Percentiles rank a stretch among this genome's conserved stretches.
Evolutionary conservation across 2,113 vertebrate genomes (phyloP).

Genomic region (Bostrychus sinensis): DNA sequence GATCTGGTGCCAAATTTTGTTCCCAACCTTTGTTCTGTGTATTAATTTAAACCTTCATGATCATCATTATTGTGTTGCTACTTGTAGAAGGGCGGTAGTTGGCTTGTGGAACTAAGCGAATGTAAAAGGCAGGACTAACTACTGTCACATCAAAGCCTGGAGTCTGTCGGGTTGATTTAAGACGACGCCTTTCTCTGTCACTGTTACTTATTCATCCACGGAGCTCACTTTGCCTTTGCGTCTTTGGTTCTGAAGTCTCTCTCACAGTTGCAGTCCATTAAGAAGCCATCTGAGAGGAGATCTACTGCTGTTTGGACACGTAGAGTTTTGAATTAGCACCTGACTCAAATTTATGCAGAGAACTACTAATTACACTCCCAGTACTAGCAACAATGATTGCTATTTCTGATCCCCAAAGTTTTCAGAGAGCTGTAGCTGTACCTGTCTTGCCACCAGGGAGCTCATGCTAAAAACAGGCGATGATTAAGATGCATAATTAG

Average conservation of each 20-base stretch:
- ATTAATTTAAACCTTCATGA: too few species aligned
- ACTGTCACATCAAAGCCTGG: conserved; percentile 18
- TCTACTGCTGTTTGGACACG: conserved; percentile 20
- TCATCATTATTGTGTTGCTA: too few species aligned
- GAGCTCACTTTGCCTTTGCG: conserved; percentile 12
- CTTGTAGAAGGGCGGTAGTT: too few species aligned
- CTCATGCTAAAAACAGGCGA: conserved; percentile 5
- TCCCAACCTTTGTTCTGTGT: too few species aligned
- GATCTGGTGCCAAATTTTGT: too few species aligned
- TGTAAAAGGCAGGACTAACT: conserved; percentile 11
- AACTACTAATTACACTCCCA: conserved; percentile 19
- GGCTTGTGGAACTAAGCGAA: too few species aligned
- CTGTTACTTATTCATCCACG: conserved; percentile 16
- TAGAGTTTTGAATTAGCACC: conserved; percentile 15
- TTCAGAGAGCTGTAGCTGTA: neutral
- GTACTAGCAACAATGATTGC: conserved; percentile 1
- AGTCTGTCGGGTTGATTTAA: conserved; percentile 29
- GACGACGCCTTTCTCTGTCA: conserved; percentile 12
- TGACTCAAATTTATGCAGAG: conserved; percentile 10
- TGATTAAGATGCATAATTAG: conserved; percentile 25
- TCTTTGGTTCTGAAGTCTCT: conserved; percentile 17
- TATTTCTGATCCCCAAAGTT: conserved; percentile 14
- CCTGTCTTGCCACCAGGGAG: conserved; percentile 11
- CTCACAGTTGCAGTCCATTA: conserved; percentile 40
- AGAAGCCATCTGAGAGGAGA: conserved; percentile 36